Evolutionary conservation across 2,888 invertebrate genomes (phyloP), one percentile per base, ranked within the genome.

Genomic region (Pseudococcus jackbeardsleyi): DNA sequence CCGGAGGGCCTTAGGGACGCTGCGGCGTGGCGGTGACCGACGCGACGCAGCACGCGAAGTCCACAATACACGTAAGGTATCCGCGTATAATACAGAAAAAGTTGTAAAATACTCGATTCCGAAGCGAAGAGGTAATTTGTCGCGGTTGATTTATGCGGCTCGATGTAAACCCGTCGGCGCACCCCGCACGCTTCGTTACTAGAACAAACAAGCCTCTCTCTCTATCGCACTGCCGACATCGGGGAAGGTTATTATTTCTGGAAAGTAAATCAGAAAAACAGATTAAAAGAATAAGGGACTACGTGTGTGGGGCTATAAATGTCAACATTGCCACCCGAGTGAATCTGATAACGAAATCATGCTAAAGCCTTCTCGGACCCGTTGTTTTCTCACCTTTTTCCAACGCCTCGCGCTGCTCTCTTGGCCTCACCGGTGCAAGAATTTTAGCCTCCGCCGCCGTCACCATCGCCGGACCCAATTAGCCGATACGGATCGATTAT

Each of bases 231-330:
- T 33, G 15, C 5, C 26, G 26, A 33, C 26, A 33, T 42, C 77
- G 54, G 48, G 48, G 84, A 46, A 84, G 33, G 48, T 33, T 85
- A 48, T 85, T 85, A 33, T 85, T 54, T 85, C 33, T 48, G 54
- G 54, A 85, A 85, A 85, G 54, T 77, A 87, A 87, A 87, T 72
- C 87, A 87, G 87, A 87, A 77, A 87, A 87, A 87, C 87, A 77
- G 77, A 87, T 87, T 87, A 87, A 87, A 72, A 50, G 87, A 77
- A 77, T 48, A 87, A 87, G 87, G 87, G 87, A 87, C 87, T 87
- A 87, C 87, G 87, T 87, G 87, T 87, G 87, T 87, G 87, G 87
- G 87, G 87, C 87, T 87, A 87, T 87, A 87, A 87, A 87, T 87
- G 87, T 87, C 87, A 87, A 87, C 87, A 87, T 87, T 87, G 77